phyloP scores from a whole-genome alignment of 1,140 invertebrate species.

The Drosophila ohnishii region DNA sequence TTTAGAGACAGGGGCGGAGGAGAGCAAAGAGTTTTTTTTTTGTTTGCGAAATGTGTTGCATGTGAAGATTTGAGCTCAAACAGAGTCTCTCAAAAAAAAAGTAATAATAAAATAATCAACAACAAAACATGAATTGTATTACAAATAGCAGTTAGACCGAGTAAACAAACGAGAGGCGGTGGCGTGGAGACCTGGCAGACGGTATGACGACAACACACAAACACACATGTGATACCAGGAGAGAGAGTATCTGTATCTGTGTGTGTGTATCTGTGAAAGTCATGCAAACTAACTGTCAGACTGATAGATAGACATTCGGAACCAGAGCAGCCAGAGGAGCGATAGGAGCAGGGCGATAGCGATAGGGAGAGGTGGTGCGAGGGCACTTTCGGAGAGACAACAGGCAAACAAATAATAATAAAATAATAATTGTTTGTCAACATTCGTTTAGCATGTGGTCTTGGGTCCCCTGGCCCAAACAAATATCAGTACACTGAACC shows the following conservation, averaged over 20 bases:
- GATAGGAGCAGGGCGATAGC: conserved; percentile 6
- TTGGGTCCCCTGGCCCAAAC: conserved; percentile 26
- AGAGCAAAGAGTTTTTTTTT: conserved; percentile 7
- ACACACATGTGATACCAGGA: conserved; percentile 13
- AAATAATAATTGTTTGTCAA: conserved; percentile 82
- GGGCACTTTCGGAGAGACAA: conserved; percentile 44
- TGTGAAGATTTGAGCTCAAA: conserved; percentile 75
- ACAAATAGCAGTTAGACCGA: conserved; percentile 77
- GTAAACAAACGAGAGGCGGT: conserved; percentile 58
- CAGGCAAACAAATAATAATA: conserved; percentile 81
- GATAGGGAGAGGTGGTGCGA: conserved; percentile 22
- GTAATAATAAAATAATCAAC: conserved; percentile 79
- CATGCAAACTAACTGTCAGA: conserved; percentile 40
- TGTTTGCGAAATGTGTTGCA: conserved; percentile 52
- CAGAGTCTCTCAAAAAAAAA: conserved; percentile 18
- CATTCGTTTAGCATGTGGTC: conserved; percentile 80
- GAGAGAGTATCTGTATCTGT: conserved; percentile 28
- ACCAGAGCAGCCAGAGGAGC: conserved; percentile 23
- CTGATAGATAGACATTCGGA: conserved; percentile 50
- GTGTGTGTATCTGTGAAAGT: conserved; percentile 39
- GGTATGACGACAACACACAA: conserved; percentile 69
- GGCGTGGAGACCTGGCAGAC: conserved; percentile 52
- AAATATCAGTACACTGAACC: conserved; percentile 20
- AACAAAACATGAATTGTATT: conserved; percentile 70
- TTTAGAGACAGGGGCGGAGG: conserved; percentile 31